Evolutionary conservation across 2,888 invertebrate genomes (phyloP).

Genomic region (Polylopha cassiicola): DNA sequence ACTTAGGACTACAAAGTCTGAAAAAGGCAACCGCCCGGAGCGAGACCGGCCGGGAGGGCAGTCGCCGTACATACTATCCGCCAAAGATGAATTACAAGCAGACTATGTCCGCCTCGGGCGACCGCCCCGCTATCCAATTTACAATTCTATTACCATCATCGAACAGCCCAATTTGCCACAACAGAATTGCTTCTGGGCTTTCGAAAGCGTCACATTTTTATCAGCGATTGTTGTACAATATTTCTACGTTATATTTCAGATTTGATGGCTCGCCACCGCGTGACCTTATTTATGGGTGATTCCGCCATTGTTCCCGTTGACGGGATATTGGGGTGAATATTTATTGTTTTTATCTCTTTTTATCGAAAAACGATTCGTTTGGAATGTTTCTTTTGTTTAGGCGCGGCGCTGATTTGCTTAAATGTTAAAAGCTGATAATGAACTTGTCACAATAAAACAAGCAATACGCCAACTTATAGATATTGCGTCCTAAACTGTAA

Average conservation of each 20-base stretch:
- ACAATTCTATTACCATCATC: constrained; percentile 45
- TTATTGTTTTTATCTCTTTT: constrained; percentile 21
- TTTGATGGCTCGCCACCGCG: constrained; percentile 15
- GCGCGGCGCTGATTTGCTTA: constrained; percentile 8
- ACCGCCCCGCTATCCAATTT: constrained; percentile 44
- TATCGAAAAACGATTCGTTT: constrained; percentile 20
- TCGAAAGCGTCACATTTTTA: constrained; percentile 42
- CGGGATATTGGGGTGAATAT: constrained; percentile 20
- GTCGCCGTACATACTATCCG: constrained; percentile 16
- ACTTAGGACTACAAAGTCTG: constrained; percentile 27
- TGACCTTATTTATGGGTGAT: constrained; percentile 26
- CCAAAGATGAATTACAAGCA: constrained; percentile 42
- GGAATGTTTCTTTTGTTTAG: constrained; percentile 15
- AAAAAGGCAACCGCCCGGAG: constrained; percentile 22
- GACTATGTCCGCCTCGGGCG: constrained; percentile 27
- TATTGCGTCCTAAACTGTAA: no score
- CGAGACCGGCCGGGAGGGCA: constrained; percentile 6
- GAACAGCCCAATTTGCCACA: constrained; percentile 35
- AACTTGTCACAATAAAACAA: no score
- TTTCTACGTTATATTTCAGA: constrained; percentile 15
- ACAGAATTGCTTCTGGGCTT: constrained; percentile 34
- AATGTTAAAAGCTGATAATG: no score
- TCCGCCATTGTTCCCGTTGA: constrained; percentile 20
- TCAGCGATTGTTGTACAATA: constrained; percentile 13
- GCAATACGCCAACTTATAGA: no score